Evolutionary conservation across 2,113 vertebrate genomes (phyloP).

Genomic region (Siniperca knerii): DNA sequence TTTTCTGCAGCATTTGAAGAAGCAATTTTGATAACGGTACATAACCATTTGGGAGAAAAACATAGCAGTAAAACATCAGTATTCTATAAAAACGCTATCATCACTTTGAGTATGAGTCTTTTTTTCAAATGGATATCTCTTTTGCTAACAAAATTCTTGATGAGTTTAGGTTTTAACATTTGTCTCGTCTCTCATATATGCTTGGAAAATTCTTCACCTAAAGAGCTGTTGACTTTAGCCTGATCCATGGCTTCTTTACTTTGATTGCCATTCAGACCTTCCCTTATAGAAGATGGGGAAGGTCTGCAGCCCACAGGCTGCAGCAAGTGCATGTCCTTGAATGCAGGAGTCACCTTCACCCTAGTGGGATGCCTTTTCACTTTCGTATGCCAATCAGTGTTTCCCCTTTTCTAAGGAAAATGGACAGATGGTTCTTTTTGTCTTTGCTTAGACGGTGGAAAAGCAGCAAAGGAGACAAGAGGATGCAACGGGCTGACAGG

Average conservation of each 20-base stretch:
- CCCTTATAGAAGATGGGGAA: not conserved
- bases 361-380: constrained; percentile 19
- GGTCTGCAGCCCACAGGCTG: constrained; percentile 1
- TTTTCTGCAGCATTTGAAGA: constrained; percentile 11
- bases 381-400: constrained; percentile 26
- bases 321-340: constrained; percentile 33
- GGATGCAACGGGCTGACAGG: constrained; percentile 12
- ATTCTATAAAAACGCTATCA: not conserved
- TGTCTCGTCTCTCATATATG: not conserved
- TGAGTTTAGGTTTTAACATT: not conserved
- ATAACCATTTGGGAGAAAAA: not conserved
- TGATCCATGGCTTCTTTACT: constrained; percentile 8
- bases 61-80: not conserved
- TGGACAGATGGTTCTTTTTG: constrained; percentile 11
- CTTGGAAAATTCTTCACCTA: not conserved
- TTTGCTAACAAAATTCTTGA: not conserved
- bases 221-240: constrained; percentile 1
- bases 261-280: constrained; percentile 42
- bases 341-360: constrained; percentile 64
- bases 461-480: not conserved
- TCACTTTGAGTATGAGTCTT: not conserved
- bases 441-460: not conserved
- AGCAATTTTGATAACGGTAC: not conserved
- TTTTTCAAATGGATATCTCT: not conserved
- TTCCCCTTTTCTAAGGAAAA: constrained; percentile 29